These are phyloP conservation scores for Tympanoctomys barrerae DNA, from an alignment of 2,797 vertebrate genomes.

Conservation along the genomic window DNA sequence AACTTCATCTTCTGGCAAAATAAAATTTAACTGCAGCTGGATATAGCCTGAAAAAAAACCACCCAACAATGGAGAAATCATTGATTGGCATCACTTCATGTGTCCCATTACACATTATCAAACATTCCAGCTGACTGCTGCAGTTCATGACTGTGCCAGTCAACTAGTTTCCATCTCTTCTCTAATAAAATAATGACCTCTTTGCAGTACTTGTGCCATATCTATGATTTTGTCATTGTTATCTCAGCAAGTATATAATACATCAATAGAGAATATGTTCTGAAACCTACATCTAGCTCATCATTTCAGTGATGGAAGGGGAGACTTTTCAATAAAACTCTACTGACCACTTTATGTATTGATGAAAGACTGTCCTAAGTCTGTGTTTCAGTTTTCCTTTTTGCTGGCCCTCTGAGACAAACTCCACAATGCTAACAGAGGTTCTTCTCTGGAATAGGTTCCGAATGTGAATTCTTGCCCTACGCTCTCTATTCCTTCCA, in stretches of 20 bases:
- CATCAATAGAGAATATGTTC: background rate
- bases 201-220: background rate
- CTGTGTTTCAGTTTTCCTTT: background rate
- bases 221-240: background rate
- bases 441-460: background rate
- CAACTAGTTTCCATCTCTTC: background rate
- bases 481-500: background rate
- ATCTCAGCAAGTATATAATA: background rate
- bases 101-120: background rate
- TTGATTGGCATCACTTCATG: conserved; percentile 11
- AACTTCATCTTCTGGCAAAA: background rate
- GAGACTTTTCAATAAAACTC: background rate
- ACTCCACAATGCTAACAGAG: background rate
- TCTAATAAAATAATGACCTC: background rate
- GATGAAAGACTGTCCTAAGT: background rate
- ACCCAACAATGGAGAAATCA: background rate
- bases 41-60: background rate
- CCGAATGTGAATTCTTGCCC: background rate
- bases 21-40: background rate
- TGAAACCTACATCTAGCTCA: background rate
- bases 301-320: background rate
- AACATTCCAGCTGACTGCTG: background rate
- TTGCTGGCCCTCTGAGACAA: background rate
- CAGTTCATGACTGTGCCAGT: background rate
- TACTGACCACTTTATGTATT: background rate